phyloP scores from a whole-genome alignment of 2,888 invertebrate species.

The Lissonota sp. region DNA sequence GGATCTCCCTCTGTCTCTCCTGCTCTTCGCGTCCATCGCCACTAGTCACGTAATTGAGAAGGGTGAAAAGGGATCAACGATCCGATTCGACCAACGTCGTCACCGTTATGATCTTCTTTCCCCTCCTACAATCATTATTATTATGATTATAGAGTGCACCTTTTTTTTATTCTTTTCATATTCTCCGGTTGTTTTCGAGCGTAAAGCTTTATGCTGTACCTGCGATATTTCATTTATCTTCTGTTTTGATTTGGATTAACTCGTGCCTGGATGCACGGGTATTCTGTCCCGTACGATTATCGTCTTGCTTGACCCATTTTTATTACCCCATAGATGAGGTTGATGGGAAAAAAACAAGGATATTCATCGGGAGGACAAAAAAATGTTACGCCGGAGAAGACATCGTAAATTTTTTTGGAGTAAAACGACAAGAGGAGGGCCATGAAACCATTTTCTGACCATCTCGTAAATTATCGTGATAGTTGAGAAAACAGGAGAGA shows the following conservation, averaged over 20 bases:
- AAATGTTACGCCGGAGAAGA: conserved; percentile 14
- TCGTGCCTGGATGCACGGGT: conserved; percentile 4
- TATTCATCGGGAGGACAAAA: background rate
- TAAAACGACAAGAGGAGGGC: conserved; percentile 49
- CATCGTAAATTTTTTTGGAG: conserved; percentile 34
- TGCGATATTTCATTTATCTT: conserved; percentile 20
- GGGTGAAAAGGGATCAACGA: conserved; percentile 49
- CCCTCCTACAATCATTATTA: conserved; percentile 14
- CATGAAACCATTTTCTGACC: conserved; percentile 56
- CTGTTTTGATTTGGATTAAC: conserved; percentile 44
- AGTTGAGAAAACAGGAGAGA: conserved; percentile 45
- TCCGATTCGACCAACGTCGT: conserved; percentile 37
- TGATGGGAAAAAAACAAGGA: conserved; percentile 15
- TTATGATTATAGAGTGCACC: conserved; percentile 22
- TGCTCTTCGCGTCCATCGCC: conserved; percentile 19
- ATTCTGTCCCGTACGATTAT: conserved; percentile 23
- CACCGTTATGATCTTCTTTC: conserved; percentile 40
- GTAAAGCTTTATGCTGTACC: conserved; percentile 29
- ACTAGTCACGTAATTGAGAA: conserved; percentile 60
- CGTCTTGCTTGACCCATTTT: conserved; percentile 48
- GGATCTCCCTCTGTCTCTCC: conserved; percentile 2
- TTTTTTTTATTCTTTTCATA: conserved; percentile 12
- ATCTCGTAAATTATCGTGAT: conserved; percentile 64
- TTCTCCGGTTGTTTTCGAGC: conserved; percentile 9
- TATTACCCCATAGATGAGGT: background rate